A percentile compares a stretch with the other conserved stretches of the same genome.
These are phyloP conservation scores for Falco columbarius DNA, from an alignment of 2,797 vertebrate species.

Conservation along the genomic window DNA sequence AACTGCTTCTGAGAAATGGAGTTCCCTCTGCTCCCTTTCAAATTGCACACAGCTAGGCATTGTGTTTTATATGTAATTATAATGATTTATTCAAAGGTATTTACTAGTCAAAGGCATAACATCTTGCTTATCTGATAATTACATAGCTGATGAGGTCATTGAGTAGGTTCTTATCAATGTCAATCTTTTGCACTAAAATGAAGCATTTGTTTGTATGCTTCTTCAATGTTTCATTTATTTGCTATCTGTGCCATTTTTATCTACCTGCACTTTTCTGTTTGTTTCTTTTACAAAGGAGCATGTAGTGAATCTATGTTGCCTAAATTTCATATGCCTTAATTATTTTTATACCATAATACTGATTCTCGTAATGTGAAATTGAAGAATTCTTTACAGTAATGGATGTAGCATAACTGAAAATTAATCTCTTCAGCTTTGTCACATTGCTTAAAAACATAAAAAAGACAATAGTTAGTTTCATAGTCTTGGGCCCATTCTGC, in stretches of 20 bases:
- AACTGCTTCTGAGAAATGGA: slow-evolving; percentile 42
- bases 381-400: not conserved
- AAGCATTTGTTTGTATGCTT: not conserved
- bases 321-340: not conserved
- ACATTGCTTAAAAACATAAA: not conserved
- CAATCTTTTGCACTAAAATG: not conserved
- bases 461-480: not conserved
- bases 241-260: not conserved
- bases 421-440: not conserved
- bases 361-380: not conserved
- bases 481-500: not conserved
- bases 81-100: slow-evolving; percentile 58
- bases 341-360: not conserved
- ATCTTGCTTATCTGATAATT: slow-evolving; percentile 53
- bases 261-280: not conserved
- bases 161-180: not conserved
- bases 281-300: not conserved
- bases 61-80: slow-evolving; percentile 45
- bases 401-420: not conserved
- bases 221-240: slow-evolving; percentile 1
- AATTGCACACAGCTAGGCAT: slow-evolving; percentile 29
- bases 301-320: not conserved
- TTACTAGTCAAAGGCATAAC: slow-evolving; percentile 26
- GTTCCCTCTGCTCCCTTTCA: slow-evolving; percentile 14
- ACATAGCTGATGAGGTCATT: not conserved